Conservation (phyloP, 1,140 invertebrate genomes). For the Neocloeon triangulifer region DNA sequence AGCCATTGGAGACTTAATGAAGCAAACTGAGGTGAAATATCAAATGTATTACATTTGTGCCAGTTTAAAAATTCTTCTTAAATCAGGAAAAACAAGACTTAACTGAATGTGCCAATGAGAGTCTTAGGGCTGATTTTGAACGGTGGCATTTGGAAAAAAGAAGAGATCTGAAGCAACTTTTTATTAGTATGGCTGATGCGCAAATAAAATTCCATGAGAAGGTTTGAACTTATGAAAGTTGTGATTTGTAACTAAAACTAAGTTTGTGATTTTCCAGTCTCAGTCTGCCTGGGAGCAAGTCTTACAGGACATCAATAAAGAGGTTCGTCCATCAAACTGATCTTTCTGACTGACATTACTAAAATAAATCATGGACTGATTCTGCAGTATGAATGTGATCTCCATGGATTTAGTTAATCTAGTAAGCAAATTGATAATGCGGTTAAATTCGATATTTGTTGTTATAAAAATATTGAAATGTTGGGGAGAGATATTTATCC, state of each 20-base stretch:
- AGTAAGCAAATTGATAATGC: too few relatives aligned
- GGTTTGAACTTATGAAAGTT: slow-evolving; percentile 12
- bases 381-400: background rate
- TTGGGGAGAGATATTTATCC: too few relatives aligned
- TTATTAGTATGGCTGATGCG: slow-evolving; percentile 37
- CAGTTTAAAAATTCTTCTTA: slow-evolving; percentile 2
- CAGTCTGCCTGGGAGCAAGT: slow-evolving; percentile 35
- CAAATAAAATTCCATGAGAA: slow-evolving; percentile 45
- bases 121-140: slow-evolving; percentile 42
- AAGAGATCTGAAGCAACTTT: slow-evolving; percentile 36
- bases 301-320: slow-evolving; percentile 18
- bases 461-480: too few relatives aligned
- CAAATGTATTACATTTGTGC: slow-evolving; percentile 1
- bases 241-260: background rate
- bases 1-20: slow-evolving; percentile 26
- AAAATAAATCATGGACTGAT: background rate
- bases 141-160: slow-evolving; percentile 47
- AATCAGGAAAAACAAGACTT: slow-evolving; percentile 26
- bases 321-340: slow-evolving; percentile 8
- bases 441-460: too few relatives aligned
- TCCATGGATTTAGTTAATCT: too few relatives aligned
- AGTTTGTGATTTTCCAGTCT: slow-evolving; percentile 15
- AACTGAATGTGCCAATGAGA: slow-evolving; percentile 45
- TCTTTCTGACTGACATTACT: too few relatives aligned
- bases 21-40: slow-evolving; percentile 22